Evolutionary conservation across 2,113 vertebrate species (phyloP), one percentile per base, ranked within the genome.

Genomic region (Corythornis cristatus): DNA sequence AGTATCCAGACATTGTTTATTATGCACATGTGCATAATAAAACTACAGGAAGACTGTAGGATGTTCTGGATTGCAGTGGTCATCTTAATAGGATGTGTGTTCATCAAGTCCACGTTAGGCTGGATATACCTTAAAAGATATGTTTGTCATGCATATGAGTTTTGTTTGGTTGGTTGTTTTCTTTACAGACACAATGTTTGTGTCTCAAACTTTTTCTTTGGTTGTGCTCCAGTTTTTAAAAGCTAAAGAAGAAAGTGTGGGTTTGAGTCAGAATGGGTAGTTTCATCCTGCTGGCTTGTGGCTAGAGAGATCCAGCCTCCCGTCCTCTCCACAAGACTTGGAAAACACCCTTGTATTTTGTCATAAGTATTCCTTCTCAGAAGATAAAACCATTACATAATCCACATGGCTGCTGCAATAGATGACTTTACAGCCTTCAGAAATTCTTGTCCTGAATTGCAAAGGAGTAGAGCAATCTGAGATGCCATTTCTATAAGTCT

Each of bases 61-160:
- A 20, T 1, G 0, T 31, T 28, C 12, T 51, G 62, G 40, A 66
- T 72, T 91, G 45, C 48, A 65, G 15, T 40, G 33, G 7, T 35
- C 3, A 0, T 51, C 4, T 0, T 48, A 48, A 83, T 90, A 57
- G 25, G 11, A 5, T 11, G 2, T 11, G 3, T 54, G 11, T 75
- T 93, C 56, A 37, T 72, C 26, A 64, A 66, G 48, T 33, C 25
- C 4, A 1, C 28, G 5, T 37, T 67, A 67, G 21, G 42, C 54
- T 46, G 16, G 21, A 37, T 67, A 31, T 46, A 31, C 23, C 33
- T 77, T 66, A 29, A 77, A 53, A 57, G 8, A 40, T 8, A n/a
- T 0, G 1, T 54, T 80, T 58, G 23, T 58, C 9, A 15, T 46
- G 26, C 0, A 1, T 9, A 10, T 23, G 7, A 66, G 12, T 9